A percentile compares a stretch with the other conserved stretches of the same genome.
Evolutionary conservation across 2,888 invertebrate genomes (phyloP).

Genomic region (Megastigmus dorsalis): DNA sequence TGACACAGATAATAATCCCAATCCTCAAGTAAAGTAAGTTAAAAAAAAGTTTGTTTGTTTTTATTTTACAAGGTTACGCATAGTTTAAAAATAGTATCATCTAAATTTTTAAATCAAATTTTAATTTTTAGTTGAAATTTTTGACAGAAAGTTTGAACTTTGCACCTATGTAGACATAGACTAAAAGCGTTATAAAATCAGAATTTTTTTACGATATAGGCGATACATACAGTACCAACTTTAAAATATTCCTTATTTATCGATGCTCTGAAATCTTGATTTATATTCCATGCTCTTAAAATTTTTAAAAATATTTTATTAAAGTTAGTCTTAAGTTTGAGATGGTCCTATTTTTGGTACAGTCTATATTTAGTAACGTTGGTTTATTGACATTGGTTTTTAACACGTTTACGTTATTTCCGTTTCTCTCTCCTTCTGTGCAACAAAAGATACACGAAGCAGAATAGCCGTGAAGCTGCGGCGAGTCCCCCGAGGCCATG

Average conservation of each 20-base stretch:
- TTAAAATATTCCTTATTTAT: too few relatives aligned
- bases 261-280: too few relatives aligned
- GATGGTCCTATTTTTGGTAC: background rate
- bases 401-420: background rate
- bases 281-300: background rate
- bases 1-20: conserved; percentile 72
- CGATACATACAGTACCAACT: too few relatives aligned
- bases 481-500: conserved; percentile 82
- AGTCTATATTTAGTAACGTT: background rate
- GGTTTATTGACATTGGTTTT: background rate
- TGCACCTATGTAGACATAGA: too few relatives aligned
- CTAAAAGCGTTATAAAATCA: too few relatives aligned
- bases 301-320: background rate
- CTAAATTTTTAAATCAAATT: too few relatives aligned
- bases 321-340: background rate
- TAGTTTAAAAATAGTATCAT: too few relatives aligned
- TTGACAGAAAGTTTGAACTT: too few relatives aligned
- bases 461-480: conserved; percentile 67
- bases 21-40: conserved; percentile 66
- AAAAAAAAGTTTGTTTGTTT: background rate
- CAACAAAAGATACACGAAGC: conserved; percentile 76
- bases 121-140: too few relatives aligned
- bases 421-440: background rate
- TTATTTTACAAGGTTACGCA: too few relatives aligned
- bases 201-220: too few relatives aligned